Evolutionary conservation across 2,888 invertebrate genomes (phyloP).

Genomic region (Drosophila neotestacea): DNA sequence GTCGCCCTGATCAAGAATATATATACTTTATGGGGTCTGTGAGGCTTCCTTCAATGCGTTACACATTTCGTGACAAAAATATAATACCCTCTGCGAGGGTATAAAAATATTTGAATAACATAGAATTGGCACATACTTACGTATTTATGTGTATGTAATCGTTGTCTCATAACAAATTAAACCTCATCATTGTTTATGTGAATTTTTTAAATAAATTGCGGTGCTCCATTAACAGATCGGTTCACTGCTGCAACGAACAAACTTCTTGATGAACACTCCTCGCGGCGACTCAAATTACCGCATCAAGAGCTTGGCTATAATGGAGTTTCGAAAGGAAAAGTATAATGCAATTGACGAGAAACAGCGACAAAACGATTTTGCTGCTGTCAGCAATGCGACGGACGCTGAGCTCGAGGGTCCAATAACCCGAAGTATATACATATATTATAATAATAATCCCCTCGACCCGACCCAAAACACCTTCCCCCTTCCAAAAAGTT

Average conservation of each 20-base stretch:
- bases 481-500: no score
- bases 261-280: constrained; percentile 71
- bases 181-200: constrained; percentile 5
- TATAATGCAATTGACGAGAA: constrained; percentile 67
- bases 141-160: neutral
- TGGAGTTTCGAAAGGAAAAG: constrained; percentile 72
- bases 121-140: neutral
- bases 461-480: neutral
- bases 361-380: constrained; percentile 42
- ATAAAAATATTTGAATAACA: no score
- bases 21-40: no score
- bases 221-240: constrained; percentile 68
- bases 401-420: constrained; percentile 23
- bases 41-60: no score
- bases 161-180: neutral
- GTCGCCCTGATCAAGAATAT: no score
- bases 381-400: constrained; percentile 7
- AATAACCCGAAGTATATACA: constrained; percentile 52
- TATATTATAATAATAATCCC: neutral
- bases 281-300: constrained; percentile 60
- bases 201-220: constrained; percentile 9
- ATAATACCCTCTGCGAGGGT: no score
- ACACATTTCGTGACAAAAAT: no score
- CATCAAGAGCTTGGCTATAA: constrained; percentile 59
- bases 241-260: constrained; percentile 62